Evolutionary conservation across 1,140 invertebrate genomes (phyloP).

Genomic region (Solen grandis): DNA sequence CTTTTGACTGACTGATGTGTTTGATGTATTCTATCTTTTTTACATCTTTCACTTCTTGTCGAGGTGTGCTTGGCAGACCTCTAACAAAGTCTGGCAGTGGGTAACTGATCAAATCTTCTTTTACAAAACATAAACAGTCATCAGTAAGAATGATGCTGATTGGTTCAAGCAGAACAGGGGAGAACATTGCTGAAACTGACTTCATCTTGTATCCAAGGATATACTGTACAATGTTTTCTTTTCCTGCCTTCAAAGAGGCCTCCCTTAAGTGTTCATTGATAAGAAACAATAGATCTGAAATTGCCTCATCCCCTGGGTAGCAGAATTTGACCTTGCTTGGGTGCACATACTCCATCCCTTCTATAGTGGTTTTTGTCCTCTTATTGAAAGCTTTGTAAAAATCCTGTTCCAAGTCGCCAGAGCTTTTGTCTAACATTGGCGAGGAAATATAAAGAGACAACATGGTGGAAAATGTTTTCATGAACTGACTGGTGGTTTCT

Average conservation of each 20-base stretch:
- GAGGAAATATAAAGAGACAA: slow-evolving; percentile 66
- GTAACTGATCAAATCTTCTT: slow-evolving; percentile 78
- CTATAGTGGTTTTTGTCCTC: slow-evolving; percentile 68
- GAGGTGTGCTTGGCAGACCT: slow-evolving; percentile 72
- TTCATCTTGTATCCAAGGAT: slow-evolving; percentile 68
- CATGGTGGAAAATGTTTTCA: slow-evolving; percentile 70
- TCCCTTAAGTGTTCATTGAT: slow-evolving; percentile 65
- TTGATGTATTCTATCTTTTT: slow-evolving; percentile 74
- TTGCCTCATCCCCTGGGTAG: slow-evolving; percentile 77
- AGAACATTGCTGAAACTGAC: slow-evolving; percentile 42
- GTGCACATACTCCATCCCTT: slow-evolving; percentile 74
- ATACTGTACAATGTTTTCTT: slow-evolving; percentile 68
- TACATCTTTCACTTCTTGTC: slow-evolving; percentile 71
- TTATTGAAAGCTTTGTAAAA: slow-evolving; percentile 74
- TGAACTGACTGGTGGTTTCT: slow-evolving; percentile 65
- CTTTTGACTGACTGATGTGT: slow-evolving; percentile 60
- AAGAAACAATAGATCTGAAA: slow-evolving; percentile 74
- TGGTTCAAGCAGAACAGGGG: slow-evolving; percentile 54
- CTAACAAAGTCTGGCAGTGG: slow-evolving; percentile 79
- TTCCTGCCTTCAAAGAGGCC: slow-evolving; percentile 40
- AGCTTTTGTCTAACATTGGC: slow-evolving; percentile 68
- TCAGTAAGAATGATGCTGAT: slow-evolving; percentile 76
- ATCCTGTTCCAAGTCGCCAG: slow-evolving; percentile 73
- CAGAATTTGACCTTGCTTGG: slow-evolving; percentile 76
- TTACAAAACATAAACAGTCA: slow-evolving; percentile 70